phyloP scores from a whole-genome alignment of 1,140 invertebrate species.

The Brachionus calyciflorus region DNA sequence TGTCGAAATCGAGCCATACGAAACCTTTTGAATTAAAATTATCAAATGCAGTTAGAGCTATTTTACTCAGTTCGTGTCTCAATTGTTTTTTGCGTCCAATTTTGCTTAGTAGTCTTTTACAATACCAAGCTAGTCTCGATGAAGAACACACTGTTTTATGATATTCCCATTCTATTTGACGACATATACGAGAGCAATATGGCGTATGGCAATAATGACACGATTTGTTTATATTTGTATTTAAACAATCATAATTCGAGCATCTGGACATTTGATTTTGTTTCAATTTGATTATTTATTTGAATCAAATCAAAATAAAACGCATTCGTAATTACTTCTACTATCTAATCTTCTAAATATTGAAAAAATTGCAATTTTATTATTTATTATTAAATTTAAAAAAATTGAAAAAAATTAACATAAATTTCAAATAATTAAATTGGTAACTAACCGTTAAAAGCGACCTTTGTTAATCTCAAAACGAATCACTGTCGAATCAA shows the following conservation, averaged over 20 bases:
- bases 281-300: constrained; percentile 21
- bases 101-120: constrained; percentile 21
- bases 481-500: too few relatives aligned
- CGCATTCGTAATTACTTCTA: too few relatives aligned
- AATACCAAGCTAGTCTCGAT: not conserved
- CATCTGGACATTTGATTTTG: not conserved
- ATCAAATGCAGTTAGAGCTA: not conserved
- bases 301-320: too few relatives aligned
- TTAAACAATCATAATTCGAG: not conserved
- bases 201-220: constrained; percentile 36
- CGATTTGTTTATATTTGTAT: not conserved
- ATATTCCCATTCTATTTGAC: constrained; percentile 9
- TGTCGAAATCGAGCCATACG: constrained; percentile 45
- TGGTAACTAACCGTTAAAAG: too few relatives aligned
- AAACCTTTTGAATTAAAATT: constrained; percentile 22
- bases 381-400: too few relatives aligned
- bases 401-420: too few relatives aligned
- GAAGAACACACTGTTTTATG: constrained; percentile 2
- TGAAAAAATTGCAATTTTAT: too few relatives aligned
- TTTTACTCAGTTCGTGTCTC: constrained; percentile 33
- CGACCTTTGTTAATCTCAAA: too few relatives aligned
- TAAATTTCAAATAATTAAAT: too few relatives aligned
- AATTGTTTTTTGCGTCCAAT: constrained; percentile 1
- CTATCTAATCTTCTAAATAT: too few relatives aligned
- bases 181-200: constrained; percentile 21